Evolutionary conservation across 2,888 invertebrate genomes (phyloP).

Genomic region (Ametastegia equiseti): DNA sequence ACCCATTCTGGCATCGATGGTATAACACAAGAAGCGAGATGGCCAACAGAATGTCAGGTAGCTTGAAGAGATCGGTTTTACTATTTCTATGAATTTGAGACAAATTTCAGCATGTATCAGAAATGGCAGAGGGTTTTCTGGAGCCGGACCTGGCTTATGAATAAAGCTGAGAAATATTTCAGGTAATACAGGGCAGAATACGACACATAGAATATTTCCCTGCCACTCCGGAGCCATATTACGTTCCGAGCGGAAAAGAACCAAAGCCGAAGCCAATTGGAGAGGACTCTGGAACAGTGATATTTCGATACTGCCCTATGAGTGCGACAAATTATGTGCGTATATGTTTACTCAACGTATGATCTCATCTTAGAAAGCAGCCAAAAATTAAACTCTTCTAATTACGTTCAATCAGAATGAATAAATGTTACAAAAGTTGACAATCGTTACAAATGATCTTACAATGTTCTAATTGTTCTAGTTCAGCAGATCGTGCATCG

Average conservation of each 20-base stretch:
- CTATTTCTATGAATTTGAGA: constrained; percentile 28
- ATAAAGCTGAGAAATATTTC: constrained; percentile 47
- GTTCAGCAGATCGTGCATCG: constrained; percentile 91
- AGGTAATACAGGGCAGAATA: constrained; percentile 91
- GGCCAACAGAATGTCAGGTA: constrained; percentile 95
- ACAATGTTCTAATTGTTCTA: constrained; percentile 73
- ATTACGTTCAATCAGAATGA: constrained; percentile 6
- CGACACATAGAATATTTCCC: constrained; percentile 87
- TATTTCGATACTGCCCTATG: constrained; percentile 91
- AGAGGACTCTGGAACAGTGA: constrained; percentile 89
- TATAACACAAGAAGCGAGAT: constrained; percentile 86
- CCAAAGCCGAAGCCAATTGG: constrained; percentile 91
- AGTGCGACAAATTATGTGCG: constrained; percentile 93
- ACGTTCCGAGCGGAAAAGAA: constrained; percentile 87
- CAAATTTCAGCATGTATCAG: neutral
- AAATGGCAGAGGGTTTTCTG: neutral
- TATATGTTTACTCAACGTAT: constrained; percentile 56
- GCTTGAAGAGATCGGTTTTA: constrained; percentile 54
- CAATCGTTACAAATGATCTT: constrained; percentile 10
- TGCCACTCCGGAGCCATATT: constrained; percentile 88
- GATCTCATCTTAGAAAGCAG: constrained; percentile 23
- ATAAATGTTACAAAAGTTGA: constrained; percentile 43
- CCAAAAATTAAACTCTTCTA: constrained; percentile 2
- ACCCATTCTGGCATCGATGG: constrained; percentile 63
- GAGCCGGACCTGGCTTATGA: too few species aligned